Conservation (phyloP, 1,140 invertebrate genomes). For the Hesperophylax magnus region DNA sequence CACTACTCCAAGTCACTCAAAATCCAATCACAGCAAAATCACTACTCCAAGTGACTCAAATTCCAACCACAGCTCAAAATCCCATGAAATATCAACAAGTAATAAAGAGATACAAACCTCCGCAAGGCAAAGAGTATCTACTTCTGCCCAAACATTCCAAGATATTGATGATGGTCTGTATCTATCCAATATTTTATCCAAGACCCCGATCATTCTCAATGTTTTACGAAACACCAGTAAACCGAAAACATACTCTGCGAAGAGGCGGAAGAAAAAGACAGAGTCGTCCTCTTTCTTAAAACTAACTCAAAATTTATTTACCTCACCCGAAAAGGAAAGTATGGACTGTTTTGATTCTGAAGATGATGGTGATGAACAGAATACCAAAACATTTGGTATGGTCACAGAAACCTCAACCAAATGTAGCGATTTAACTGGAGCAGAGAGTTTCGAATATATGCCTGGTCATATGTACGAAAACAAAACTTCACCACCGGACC, state of each 20-base stretch:
- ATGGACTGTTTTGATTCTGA: slow-evolving; percentile 3
- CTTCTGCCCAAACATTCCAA: slow-evolving; percentile 31
- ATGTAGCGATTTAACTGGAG: slow-evolving; percentile 62
- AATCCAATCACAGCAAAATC: too few species aligned
- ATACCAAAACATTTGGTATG: slow-evolving; percentile 10
- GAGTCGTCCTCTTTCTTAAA: background rate
- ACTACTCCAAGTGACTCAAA: too few species aligned
- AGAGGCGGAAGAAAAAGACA: slow-evolving; percentile 1
- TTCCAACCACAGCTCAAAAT: too few species aligned
- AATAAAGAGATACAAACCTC: slow-evolving; percentile 68
- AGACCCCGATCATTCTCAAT: slow-evolving; percentile 46
- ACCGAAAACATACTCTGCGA: slow-evolving; percentile 3
- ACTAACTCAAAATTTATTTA: background rate
- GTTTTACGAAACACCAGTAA: slow-evolving; percentile 12
- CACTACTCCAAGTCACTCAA: too few species aligned
- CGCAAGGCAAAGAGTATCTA: slow-evolving; percentile 55
- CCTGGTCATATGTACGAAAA: slow-evolving; percentile 67
- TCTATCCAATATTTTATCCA: slow-evolving; percentile 37
- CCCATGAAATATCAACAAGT: slow-evolving; percentile 48
- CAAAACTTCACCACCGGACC: background rate
- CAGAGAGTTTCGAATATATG: slow-evolving; percentile 71
- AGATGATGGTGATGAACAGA: slow-evolving; percentile 5
- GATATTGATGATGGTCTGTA: background rate
- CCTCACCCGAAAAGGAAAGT: background rate
- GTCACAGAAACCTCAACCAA: background rate